phyloP scores from a whole-genome alignment of 2,888 invertebrate genomes.

The Pristionchus japonicus region DNA sequence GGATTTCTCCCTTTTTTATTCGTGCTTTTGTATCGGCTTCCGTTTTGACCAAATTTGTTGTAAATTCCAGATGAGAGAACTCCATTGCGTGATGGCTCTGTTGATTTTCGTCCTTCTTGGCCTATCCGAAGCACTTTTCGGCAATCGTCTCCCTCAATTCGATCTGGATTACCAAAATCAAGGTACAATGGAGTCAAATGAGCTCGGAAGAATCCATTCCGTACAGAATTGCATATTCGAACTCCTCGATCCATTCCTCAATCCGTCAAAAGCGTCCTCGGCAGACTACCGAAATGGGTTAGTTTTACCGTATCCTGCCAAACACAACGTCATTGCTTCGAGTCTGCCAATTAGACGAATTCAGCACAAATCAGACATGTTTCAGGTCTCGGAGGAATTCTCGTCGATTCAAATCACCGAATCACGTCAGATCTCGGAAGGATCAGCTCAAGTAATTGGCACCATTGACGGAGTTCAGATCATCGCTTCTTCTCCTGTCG shows the following conservation, averaged over 20 bases:
- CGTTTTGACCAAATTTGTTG: neutral
- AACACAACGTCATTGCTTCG: neutral
- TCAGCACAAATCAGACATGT: too few relatives aligned
- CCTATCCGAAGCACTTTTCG: neutral
- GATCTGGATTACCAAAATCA: neutral
- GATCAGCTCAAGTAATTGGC: neutral
- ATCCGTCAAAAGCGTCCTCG: neutral
- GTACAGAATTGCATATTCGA: neutral
- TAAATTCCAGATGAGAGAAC: neutral
- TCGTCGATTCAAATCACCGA: neutral
- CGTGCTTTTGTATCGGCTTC: neutral
- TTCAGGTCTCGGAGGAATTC: neutral
- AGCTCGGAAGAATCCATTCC: too few relatives aligned
- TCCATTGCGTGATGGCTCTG: neutral
- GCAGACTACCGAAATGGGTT: neutral
- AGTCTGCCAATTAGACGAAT: neutral
- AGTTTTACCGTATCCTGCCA: neutral
- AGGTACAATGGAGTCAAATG: too few relatives aligned
- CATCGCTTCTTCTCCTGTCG: slow-evolving; percentile 3
- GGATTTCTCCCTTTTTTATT: neutral
- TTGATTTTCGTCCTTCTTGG: neutral
- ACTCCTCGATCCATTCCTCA: neutral
- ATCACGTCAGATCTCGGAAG: neutral
- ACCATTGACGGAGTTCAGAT: neutral
- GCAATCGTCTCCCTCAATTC: neutral